Conservation (phyloP, 2,888 invertebrate species). For the Ectemnius continuus region DNA sequence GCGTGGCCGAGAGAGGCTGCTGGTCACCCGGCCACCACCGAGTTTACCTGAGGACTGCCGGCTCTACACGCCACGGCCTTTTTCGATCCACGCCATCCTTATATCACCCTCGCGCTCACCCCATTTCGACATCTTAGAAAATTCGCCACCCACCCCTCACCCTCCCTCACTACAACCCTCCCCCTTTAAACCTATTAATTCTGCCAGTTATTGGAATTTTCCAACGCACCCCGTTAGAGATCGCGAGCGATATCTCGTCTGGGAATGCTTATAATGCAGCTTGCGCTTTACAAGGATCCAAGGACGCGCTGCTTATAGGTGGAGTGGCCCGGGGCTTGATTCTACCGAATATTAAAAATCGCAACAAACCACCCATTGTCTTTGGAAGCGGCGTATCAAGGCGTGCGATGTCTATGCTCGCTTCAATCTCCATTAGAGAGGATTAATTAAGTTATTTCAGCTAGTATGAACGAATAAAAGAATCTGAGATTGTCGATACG, state of each 20-base stretch:
- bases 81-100: conserved; percentile 24
- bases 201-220: background rate
- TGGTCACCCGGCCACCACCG: conserved; percentile 51
- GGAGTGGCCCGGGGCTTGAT: background rate
- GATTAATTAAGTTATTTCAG: conserved; percentile 38
- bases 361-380: background rate
- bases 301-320: background rate
- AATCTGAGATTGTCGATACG: conserved; percentile 1
- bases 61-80: conserved; percentile 35
- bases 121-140: background rate
- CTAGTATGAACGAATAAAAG: background rate
- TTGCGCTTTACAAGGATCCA: background rate
- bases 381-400: conserved; percentile 22
- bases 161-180: too few relatives aligned
- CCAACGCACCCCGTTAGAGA: background rate
- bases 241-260: background rate
- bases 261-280: background rate
- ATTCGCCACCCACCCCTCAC: too few relatives aligned
- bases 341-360: conserved; percentile 22
- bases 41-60: conserved; percentile 57
- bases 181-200: background rate
- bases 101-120: background rate
- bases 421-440: conserved; percentile 36
- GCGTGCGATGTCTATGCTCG: conserved; percentile 9
- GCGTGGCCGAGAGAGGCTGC: conserved; percentile 24